Base-by-base conservation (phyloP, 2,888 invertebrate species). In the Gandaritis pyraliata region DNA sequence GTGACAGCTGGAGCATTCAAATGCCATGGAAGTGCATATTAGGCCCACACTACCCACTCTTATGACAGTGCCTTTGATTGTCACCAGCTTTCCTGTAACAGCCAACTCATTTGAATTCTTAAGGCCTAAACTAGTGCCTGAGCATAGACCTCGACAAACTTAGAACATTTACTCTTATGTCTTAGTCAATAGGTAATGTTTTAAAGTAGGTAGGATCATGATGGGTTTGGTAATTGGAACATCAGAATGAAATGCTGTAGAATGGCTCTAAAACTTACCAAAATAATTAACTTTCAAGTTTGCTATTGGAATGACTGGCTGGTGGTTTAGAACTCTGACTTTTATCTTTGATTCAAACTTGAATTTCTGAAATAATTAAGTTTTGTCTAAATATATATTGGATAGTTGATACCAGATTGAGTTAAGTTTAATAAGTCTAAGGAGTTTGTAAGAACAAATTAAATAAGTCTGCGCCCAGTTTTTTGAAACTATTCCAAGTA, bases 21-120 rank as follows among this genome's bases (percentile, higher is more conserved):
- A 98, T 0, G 96, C 95, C 88, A 98, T 93, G 83, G 95, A 95
- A 7, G 94, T 94, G 70, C 96, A 95, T 18, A 95, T 88, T 1
- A 96, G 94, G 64, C 95, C 95, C 0, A 95, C 93, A 76, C 95
- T 94, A 13, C 96, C 95, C 3, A 97, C 96, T 80, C 96, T 94
- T 64, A 96, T 96, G 0, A 98, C 96, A 45, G 97, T 97, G 0
- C 98, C 98, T 78, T 95, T 94, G 2, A 98, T 94, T 29, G 96
- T 94, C 23, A 97, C 95, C 68, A 98, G 81, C 85, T 96, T 96
- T 5, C 95, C 96, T 95, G 63, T 85, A 80, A 53, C 61, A 23
- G 51, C 4, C 15, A 41, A 41, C 15, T 13, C 7, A 8, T 15
- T 15, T 41, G 15, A 7, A 41, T 15, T 15, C 4, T 12, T n/a